Evolutionary conservation across 2,888 invertebrate species (phyloP), one percentile per base, ranked within the genome.

Genomic region (Chymomyza caudatula): DNA sequence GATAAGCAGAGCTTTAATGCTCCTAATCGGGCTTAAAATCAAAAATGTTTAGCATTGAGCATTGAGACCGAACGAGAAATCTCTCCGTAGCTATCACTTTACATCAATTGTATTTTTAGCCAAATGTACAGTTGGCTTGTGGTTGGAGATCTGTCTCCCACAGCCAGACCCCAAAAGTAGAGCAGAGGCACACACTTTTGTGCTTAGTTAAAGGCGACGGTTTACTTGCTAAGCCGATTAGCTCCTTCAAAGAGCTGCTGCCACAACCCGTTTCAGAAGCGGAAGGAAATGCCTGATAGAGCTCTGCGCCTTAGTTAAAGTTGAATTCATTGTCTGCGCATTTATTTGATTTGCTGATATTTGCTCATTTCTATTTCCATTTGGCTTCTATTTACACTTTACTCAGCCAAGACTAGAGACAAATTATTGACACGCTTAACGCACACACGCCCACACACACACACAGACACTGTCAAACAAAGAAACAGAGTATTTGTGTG

Each of bases 21-120:
- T 62, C 55, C 63, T 84, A 85, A 85, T 84, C 84, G 83, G 85
- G 76, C 85, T 85, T 79, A 82, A 70, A 71, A 80, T 77, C 85
- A 66, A 77, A 77, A 73, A 82, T 71, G 66, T 73, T 70, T 69
- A 65, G 59, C 65, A 60, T 47, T 61, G 37, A 51, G 29, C 29
- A 37, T 37, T 37, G 11, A 8, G 29, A 37, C 8, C 29, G 29
- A 37, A 37, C 8, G 29, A 37, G 11, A 11, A 37, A 37, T 37
- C 11, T 37, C 29, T 37, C 29, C 3, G 11, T 13, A 37, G 29
- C 29, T 37, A 37, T 37, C 29, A 37, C 29, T 37, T 37, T 37
- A 37, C 29, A 37, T 37, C 29, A 37, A 37, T 37, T 37, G 29
- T 37, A 37, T 37, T 37, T 37, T 37, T 37, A 37, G 29, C 29